These are phyloP conservation scores for Lasiurus borealis DNA, from an alignment of 2,113 vertebrate genomes.

Conservation along the genomic window DNA sequence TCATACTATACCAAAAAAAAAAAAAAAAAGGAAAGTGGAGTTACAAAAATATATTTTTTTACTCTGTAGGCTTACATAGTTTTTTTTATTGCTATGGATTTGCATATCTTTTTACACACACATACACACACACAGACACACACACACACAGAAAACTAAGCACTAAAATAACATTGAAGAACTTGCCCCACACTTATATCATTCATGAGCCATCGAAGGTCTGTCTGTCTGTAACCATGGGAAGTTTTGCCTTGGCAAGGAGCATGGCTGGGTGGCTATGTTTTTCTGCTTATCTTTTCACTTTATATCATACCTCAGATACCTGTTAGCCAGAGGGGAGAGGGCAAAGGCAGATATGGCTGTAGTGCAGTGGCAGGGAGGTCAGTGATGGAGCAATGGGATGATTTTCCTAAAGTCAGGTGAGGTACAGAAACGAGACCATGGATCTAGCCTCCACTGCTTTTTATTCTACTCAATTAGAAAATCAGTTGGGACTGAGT, in stretches of 20 bases:
- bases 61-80: background rate
- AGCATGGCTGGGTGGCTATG: background rate
- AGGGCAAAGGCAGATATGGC: background rate
- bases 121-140: too few relatives aligned
- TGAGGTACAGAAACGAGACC: too few relatives aligned
- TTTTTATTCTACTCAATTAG: background rate
- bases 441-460: too few relatives aligned
- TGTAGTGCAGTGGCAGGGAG: background rate
- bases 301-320: background rate
- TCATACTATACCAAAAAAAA: background rate
- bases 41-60: background rate
- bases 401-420: background rate
- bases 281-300: background rate
- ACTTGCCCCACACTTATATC: background rate
- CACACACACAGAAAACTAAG: background rate
- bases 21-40: background rate
- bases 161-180: background rate
- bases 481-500: background rate
- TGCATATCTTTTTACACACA: background rate
- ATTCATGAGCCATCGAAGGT: fast-evolving
- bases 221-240: background rate
- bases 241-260: too few relatives aligned
- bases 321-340: too few relatives aligned
- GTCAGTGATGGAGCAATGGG: background rate
- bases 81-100: background rate